Evolutionary conservation across 2,797 vertebrate genomes (phyloP).

Genomic region (Discoglossus pictus): DNA sequence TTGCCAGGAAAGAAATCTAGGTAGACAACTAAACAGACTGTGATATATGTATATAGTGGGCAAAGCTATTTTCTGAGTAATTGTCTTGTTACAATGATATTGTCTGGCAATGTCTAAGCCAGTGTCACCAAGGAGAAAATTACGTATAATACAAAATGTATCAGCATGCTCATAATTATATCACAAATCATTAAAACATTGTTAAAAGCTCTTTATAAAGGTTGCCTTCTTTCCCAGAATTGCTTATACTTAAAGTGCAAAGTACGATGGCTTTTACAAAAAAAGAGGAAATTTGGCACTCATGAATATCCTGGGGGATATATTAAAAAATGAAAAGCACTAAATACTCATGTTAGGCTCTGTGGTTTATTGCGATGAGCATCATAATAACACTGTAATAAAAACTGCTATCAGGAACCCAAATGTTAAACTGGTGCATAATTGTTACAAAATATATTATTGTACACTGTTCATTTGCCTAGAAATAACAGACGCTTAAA

Average conservation of each 20-base stretch:
- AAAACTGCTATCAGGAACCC: slow-evolving; percentile 26
- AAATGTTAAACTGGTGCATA: slow-evolving; percentile 6
- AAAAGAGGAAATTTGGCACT: slow-evolving; percentile 7
- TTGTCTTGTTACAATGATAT: too few species aligned
- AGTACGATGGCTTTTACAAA: slow-evolving; percentile 14
- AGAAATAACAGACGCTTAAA: too few species aligned
- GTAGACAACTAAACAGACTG: too few species aligned
- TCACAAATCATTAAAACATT: background rate
- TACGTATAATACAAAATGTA: slow-evolving; percentile 9
- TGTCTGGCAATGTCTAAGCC: too few species aligned
- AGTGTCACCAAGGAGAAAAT: background rate
- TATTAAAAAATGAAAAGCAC: slow-evolving; percentile 27
- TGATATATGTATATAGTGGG: too few species aligned
- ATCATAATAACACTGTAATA: slow-evolving; percentile 27
- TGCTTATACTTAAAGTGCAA: slow-evolving; percentile 18
- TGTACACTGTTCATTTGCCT: too few species aligned
- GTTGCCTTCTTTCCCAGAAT: slow-evolving; percentile 28
- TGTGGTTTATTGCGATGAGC: slow-evolving; percentile 26
- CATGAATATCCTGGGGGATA: slow-evolving; percentile 13
- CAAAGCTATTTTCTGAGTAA: too few species aligned
- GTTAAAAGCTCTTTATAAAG: slow-evolving; percentile 13
- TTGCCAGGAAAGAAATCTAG: too few species aligned
- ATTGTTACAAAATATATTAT: slow-evolving; percentile 24
- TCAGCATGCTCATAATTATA: slow-evolving; percentile 18
- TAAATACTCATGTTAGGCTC: slow-evolving; percentile 22